Conservation (phyloP, 2,797 vertebrate species). For the Hemitrygon akajei region DNA sequence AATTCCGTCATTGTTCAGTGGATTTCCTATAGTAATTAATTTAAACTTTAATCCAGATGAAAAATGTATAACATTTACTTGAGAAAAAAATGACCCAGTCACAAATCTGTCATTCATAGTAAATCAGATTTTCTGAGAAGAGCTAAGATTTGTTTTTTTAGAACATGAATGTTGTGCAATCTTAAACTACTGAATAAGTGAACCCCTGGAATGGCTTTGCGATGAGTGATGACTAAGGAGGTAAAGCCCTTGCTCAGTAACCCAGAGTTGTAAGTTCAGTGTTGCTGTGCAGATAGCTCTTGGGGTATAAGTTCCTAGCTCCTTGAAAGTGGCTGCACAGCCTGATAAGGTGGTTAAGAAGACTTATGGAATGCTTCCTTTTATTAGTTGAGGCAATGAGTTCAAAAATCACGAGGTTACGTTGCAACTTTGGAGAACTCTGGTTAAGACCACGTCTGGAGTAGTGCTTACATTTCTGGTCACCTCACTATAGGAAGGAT, state of each 20-base stretch:
- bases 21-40: not conserved
- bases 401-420: too few species aligned
- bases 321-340: too few species aligned
- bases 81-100: not conserved
- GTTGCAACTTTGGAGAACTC: too few species aligned
- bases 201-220: not conserved
- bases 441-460: too few species aligned
- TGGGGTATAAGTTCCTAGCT: too few species aligned
- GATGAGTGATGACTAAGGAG: not conserved
- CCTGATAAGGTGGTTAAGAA: too few species aligned
- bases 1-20: not conserved
- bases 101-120: not conserved
- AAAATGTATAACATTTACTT: not conserved
- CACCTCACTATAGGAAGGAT: too few species aligned
- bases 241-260: not conserved
- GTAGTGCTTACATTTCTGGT: too few species aligned
- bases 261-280: not conserved
- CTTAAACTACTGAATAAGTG: not conserved
- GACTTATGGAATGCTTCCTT: too few species aligned
- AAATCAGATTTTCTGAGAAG: not conserved
- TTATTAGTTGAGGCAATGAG: too few species aligned
- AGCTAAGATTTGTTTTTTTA: not conserved
- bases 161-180: not conserved
- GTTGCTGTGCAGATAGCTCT: too few species aligned
- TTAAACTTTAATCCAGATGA: constrained; percentile 6